Percentiles rank a stretch among this genome's conserved stretches.
These are phyloP conservation scores for Vollenhovia emeryi DNA, from an alignment of 1,140 invertebrate genomes.

Conservation along the genomic window DNA sequence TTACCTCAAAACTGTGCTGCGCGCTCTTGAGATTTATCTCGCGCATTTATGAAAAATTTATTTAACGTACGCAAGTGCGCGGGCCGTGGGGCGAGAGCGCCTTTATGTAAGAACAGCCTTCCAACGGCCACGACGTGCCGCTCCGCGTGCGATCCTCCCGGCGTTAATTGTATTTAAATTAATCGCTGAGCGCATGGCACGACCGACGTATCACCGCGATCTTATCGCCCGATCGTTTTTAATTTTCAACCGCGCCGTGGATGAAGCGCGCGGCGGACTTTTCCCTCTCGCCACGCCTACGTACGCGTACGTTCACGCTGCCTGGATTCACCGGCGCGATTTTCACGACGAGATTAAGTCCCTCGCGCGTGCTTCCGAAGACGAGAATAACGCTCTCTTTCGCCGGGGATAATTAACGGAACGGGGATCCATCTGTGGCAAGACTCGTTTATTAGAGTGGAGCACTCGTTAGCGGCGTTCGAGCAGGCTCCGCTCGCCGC, in stretches of 20 bases:
- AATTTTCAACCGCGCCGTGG: too few species aligned
- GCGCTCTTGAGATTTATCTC: neutral
- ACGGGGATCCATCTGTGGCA: slow-evolving; percentile 24
- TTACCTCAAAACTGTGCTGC: neutral
- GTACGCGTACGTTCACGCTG: too few species aligned
- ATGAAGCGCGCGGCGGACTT: too few species aligned
- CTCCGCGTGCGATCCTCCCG: neutral
- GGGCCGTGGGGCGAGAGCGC: neutral
- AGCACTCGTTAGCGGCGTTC: slow-evolving; percentile 62
- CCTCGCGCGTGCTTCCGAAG: neutral
- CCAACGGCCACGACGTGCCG: neutral
- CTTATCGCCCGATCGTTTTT: neutral
- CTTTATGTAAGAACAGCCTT: neutral
- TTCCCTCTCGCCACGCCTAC: too few species aligned
- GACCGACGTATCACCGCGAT: neutral
- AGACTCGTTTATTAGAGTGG: slow-evolving; percentile 45
- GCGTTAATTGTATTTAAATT: slow-evolving; percentile 20
- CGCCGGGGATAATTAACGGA: slow-evolving; percentile 24
- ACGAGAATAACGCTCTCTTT: slow-evolving; percentile 9
- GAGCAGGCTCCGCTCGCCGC: slow-evolving; percentile 10
- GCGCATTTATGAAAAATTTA: neutral
- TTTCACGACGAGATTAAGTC: neutral
- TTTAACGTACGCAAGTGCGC: neutral
- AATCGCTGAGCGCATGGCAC: neutral
- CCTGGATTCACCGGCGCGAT: too few species aligned